Evolutionary conservation across 2,797 vertebrate species (phyloP), one percentile per base, ranked within the genome.

Genomic region (Calcarius lapponicus): DNA sequence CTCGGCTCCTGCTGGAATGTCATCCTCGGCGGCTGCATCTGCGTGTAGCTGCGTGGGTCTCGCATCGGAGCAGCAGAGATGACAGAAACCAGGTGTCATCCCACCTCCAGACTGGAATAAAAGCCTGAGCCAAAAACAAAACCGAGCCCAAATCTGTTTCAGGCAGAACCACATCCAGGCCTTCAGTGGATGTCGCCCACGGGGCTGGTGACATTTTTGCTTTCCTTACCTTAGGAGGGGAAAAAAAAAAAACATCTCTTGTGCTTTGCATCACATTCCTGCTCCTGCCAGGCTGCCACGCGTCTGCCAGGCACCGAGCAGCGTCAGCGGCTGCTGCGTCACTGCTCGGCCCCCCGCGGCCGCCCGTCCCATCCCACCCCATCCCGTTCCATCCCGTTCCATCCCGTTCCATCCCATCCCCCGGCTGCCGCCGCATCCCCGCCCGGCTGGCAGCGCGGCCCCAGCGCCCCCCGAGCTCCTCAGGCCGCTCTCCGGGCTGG

Each of bases 261-360:
- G 48, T 48, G 83, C 65, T 90, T 80, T 90, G 69, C 36, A 6
- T 92, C 29, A 17, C 58, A 32, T 45, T 12, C 48, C 26, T 11
- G 84, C 79, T 78, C 62, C 66, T 62, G 76, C 80, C 75, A 26
- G 86, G 6, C 82, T 88, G 85, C 82, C 81, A 15, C 69, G 10
- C 53, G 78, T 70, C 85, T 74, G 75, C 72, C 94, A 80, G 88
- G 40, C 61, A 66, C 91, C 66, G 9, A 58, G 89, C 84, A 31
- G 91, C 89, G 40, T 93, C 92, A 94, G 80, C 60, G 47, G 50
- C 92, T 72, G 84, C 87, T 85, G 94, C 66, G 78, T 92, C 94
- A 93, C 42, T 0, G 13, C 81, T 38, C 69, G 10, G 86, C 80
- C 91, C 91, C 85, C 78, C 56, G 67, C 85, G 50, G 85, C 90